phyloP scores from a whole-genome alignment of 2,797 vertebrate species.

The Bovichtus variegatus region DNA sequence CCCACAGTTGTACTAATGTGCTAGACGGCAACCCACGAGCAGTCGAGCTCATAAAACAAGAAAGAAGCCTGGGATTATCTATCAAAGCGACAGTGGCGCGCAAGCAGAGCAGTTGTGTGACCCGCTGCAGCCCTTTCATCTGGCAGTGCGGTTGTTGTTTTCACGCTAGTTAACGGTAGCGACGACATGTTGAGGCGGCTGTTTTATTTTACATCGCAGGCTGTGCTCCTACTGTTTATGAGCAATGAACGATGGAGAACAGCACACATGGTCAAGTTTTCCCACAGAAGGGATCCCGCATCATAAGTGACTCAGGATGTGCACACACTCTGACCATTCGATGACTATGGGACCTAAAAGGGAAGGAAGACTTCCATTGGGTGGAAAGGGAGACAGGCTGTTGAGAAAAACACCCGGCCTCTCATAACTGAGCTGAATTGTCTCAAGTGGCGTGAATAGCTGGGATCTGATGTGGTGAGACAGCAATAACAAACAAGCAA shows the following conservation, averaged over 20 bases:
- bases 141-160: slow-evolving; percentile 68
- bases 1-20: slow-evolving; percentile 55
- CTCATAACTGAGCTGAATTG: slow-evolving; percentile 9
- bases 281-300: slow-evolving; percentile 74
- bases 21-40: slow-evolving; percentile 38
- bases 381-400: slow-evolving; percentile 17
- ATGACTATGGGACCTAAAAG: slow-evolving; percentile 69
- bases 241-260: slow-evolving; percentile 64
- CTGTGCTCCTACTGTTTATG: slow-evolving; percentile 77
- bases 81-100: slow-evolving; percentile 51
- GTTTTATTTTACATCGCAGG: slow-evolving; percentile 79
- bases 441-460: slow-evolving; percentile 48
- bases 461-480: slow-evolving; percentile 52
- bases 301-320: slow-evolving; percentile 78
- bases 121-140: slow-evolving; percentile 64
- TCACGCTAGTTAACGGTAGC: slow-evolving; percentile 68
- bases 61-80: slow-evolving; percentile 39
- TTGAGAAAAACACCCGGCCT: slow-evolving; percentile 14
- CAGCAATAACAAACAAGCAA: slow-evolving; percentile 50
- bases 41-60: slow-evolving; percentile 60
- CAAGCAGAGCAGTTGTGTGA: too few species aligned
- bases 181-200: slow-evolving; percentile 68
- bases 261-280: slow-evolving; percentile 69
- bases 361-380: slow-evolving; percentile 40
- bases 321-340: slow-evolving; percentile 63